A percentile compares a stretch with the other conserved stretches of the same genome.
phyloP scores from a whole-genome alignment of 1,140 invertebrate genomes.

The Drepana arcuata region DNA sequence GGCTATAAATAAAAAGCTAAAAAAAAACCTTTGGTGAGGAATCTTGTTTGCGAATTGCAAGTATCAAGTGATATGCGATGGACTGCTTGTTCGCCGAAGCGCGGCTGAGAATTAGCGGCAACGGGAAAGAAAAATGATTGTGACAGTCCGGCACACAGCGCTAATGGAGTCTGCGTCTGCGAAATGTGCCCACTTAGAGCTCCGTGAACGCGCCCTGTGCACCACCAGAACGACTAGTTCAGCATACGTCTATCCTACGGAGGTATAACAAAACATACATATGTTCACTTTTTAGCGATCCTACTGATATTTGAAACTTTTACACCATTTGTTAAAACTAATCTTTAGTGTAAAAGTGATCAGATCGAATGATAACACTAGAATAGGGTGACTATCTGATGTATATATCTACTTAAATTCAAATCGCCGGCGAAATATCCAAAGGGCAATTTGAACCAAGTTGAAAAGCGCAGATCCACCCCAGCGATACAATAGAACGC shows the following conservation, averaged over 20 bases:
- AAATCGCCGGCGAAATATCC: slow-evolving; percentile 47
- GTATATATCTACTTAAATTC: slow-evolving; percentile 47
- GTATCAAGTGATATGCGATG: slow-evolving; percentile 24
- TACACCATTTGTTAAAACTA: slow-evolving; percentile 17
- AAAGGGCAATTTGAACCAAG: slow-evolving; percentile 51
- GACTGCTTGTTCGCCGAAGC: slow-evolving; percentile 46
- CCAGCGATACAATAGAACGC: slow-evolving; percentile 38
- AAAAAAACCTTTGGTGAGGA: no score
- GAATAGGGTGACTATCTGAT: slow-evolving; percentile 43
- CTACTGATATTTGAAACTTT: slow-evolving; percentile 11
- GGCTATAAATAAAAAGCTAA: no score
- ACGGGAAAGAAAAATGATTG: slow-evolving; percentile 71
- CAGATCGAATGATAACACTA: slow-evolving; percentile 22
- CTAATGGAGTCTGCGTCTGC: slow-evolving; percentile 69
- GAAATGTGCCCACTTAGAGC: slow-evolving; percentile 59
- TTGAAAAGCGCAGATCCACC: slow-evolving; percentile 45
- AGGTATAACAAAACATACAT: no score
- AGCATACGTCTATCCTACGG: no score
- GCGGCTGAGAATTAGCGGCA: slow-evolving; percentile 65
- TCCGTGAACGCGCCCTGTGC: no score
- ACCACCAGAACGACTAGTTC: no score
- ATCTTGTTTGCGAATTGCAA: no score
- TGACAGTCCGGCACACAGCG: slow-evolving; percentile 67
- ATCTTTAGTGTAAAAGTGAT: slow-evolving; percentile 27
- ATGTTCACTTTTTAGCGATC: slow-evolving; percentile 1